Conservation (phyloP, 2,797 vertebrate species). For the Synaphobranchus kaupii region DNA sequence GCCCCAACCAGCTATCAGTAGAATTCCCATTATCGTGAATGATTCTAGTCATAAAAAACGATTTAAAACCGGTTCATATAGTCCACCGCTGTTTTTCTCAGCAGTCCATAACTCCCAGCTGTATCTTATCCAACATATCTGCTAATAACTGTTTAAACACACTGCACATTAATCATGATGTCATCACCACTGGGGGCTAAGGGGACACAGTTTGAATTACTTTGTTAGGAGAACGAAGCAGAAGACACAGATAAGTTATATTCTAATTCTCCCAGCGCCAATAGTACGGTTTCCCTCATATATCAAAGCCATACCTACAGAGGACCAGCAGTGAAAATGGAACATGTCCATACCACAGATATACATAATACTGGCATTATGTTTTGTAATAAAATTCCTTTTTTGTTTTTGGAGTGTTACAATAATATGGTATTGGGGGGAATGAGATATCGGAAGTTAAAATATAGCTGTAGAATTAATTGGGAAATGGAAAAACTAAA, state of each 20-base stretch:
- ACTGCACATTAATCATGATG: not conserved
- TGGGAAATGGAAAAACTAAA: not conserved
- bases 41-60: slow-evolving; percentile 8
- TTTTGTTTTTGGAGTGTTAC: not conserved
- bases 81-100: slow-evolving; percentile 1
- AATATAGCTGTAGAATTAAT: not conserved
- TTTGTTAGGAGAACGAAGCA: not conserved
- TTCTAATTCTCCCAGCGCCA: not conserved
- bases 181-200: not conserved
- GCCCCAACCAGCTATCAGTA: not conserved
- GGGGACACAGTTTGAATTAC: slow-evolving; percentile 7
- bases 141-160: slow-evolving; percentile 22
- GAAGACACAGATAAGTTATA: slow-evolving; percentile 14
- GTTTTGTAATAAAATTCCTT: not conserved
- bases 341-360: not conserved
- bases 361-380: not conserved
- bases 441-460: not conserved
- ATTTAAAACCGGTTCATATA: slow-evolving; percentile 5
- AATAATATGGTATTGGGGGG: not conserved
- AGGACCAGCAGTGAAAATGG: not conserved
- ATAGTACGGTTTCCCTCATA: not conserved
- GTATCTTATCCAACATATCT: slow-evolving; percentile 26
- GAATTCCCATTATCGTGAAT: slow-evolving; percentile 12
- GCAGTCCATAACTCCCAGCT: slow-evolving; percentile 11
- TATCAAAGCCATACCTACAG: slow-evolving; percentile 1